A percentile compares a stretch with the other conserved stretches of the same genome.
Conservation (phyloP, 1,140 invertebrate genomes). For the Asbolus verrucosus region DNA sequence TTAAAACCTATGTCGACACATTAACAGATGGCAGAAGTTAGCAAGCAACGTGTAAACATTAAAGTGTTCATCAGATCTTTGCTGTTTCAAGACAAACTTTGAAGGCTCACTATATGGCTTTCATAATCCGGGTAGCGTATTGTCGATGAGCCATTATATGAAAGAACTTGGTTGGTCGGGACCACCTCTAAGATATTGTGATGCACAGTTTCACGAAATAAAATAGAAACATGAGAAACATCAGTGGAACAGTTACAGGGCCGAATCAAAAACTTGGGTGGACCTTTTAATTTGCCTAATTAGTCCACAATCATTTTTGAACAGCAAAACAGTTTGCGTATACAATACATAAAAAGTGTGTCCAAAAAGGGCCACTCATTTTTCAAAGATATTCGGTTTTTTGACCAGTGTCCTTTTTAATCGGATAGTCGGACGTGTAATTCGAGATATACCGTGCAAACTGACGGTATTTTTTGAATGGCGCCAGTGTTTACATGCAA, state of each 20-base stretch:
- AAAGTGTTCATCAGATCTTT: slow-evolving; percentile 14
- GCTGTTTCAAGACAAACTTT: slow-evolving; percentile 19
- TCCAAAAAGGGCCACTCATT: no score
- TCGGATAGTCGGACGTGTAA: no score
- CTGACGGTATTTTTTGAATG: slow-evolving; percentile 1
- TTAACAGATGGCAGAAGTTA: slow-evolving; percentile 22
- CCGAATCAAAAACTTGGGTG: slow-evolving; percentile 5
- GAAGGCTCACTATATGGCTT: slow-evolving; percentile 4
- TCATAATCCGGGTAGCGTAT: slow-evolving; percentile 26
- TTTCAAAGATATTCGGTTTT: no score
- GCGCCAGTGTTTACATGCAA: slow-evolving; percentile 7
- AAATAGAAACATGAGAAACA: slow-evolving; percentile 17
- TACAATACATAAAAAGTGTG: no score
- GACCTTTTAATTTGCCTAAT: slow-evolving; percentile 3
- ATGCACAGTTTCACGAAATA: slow-evolving; percentile 14
- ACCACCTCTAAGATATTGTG: slow-evolving; percentile 4
- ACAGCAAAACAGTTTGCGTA: neutral
- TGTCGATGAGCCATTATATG: slow-evolving; percentile 22
- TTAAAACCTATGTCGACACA: neutral
- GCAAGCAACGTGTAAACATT: neutral
- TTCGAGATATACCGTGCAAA: neutral
- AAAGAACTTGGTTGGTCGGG: slow-evolving; percentile 8
- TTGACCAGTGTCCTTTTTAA: no score
- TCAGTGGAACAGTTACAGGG: no score
- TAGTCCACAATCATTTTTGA: neutral